Evolutionary conservation across 2,797 vertebrate genomes (phyloP).

Genomic region (Sebastolobus altivelis): DNA sequence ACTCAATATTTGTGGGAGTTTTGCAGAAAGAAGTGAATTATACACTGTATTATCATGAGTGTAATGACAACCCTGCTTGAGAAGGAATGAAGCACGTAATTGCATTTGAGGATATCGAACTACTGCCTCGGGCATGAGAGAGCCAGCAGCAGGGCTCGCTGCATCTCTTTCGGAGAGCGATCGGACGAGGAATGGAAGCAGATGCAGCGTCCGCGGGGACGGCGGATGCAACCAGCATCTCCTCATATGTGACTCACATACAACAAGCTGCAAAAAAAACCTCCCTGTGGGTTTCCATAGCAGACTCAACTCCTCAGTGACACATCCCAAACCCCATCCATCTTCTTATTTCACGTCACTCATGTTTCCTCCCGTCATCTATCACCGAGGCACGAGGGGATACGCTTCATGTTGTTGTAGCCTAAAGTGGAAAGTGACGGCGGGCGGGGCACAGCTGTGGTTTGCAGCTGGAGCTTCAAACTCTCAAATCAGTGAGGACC

Average conservation of each 20-base stretch:
- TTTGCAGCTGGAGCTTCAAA: conserved; percentile 49
- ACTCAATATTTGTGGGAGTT: background rate
- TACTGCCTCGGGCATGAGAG: conserved; percentile 8
- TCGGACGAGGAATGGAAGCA: conserved; percentile 8
- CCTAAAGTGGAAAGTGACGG: conserved; percentile 13
- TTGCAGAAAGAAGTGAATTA: conserved; percentile 26
- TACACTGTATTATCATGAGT: conserved; percentile 13
- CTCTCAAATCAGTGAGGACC: conserved; percentile 42
- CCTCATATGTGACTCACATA: conserved; percentile 22
- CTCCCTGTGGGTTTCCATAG: conserved; percentile 18
- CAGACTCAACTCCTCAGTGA: conserved; percentile 11
- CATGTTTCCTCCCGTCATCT: conserved; percentile 38
- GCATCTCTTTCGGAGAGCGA: conserved; percentile 29
- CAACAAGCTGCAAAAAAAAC: background rate
- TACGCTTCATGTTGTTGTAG: conserved; percentile 24
- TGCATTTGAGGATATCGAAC: conserved; percentile 34
- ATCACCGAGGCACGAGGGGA: conserved; percentile 33
- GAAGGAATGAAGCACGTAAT: conserved; percentile 36
- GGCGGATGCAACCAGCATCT: background rate
- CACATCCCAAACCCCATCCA: conserved; percentile 35
- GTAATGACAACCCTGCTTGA: conserved; percentile 21
- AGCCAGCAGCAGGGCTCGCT: background rate
- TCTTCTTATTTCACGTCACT: conserved; percentile 32
- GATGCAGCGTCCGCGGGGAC: background rate
- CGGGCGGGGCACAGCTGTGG: conserved; percentile 45